Percentiles rank a stretch among this genome's conserved stretches.
Conservation (phyloP, 2,888 invertebrate genomes). For the Mamestra brassicae region DNA sequence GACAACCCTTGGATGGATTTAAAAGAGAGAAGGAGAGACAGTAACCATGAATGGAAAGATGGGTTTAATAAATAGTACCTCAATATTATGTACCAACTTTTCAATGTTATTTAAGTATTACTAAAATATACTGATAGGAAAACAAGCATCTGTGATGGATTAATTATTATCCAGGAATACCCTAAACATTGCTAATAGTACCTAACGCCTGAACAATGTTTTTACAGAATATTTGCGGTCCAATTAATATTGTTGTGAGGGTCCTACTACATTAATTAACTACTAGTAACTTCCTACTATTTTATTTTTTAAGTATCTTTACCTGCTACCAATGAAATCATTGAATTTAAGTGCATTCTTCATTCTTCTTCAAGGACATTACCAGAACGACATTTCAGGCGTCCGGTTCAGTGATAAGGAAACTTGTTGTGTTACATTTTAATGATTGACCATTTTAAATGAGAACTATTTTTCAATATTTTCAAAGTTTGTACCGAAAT, state of each 20-base stretch:
- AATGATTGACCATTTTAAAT: background rate
- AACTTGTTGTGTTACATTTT: constrained; percentile 13
- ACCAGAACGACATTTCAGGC: constrained; percentile 3
- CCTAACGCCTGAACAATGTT: background rate
- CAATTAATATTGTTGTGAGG: background rate
- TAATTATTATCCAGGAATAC: background rate
- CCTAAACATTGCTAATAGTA: background rate
- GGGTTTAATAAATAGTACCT: too few species aligned
- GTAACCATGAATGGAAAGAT: too few species aligned
- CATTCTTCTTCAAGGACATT: background rate
- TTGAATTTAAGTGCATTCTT: background rate
- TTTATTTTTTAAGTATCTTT: background rate
- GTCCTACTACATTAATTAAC: background rate
- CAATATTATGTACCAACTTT: background rate
- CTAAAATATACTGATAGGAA: background rate
- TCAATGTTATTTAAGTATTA: background rate
- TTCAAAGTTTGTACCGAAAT: background rate
- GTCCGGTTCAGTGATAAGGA: background rate
- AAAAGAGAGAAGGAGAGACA: background rate
- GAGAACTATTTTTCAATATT: background rate
- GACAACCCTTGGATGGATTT: background rate
- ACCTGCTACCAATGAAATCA: constrained; percentile 3
- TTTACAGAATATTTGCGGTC: background rate
- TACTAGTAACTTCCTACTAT: background rate
- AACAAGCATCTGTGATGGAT: background rate